Base-by-base conservation (phyloP, 2,888 invertebrate species). In the Eupithecia exiguata region DNA sequence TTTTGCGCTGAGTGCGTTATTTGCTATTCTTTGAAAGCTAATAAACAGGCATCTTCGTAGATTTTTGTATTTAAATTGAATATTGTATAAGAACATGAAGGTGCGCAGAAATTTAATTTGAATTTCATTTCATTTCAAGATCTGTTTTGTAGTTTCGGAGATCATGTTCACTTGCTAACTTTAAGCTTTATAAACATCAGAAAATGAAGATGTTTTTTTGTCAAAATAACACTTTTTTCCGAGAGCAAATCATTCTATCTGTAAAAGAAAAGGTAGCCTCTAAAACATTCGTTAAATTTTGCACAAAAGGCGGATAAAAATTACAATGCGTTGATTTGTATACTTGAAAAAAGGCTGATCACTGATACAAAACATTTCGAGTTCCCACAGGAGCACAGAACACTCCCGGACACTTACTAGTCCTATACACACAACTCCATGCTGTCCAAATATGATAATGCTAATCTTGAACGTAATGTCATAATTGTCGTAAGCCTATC, bases 391-490 rank as follows among this genome's bases (percentile, higher is more conserved):
- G 58, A 58, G 25, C 58, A 58, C 14, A 38, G 1, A 63, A 36
- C n/a, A 36, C 9, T n/a, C 36, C 2, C 38, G 12, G 38, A 36
- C 63, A 65, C 5, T 14, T 12, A 38, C 40, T 21, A 21, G 25
- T 66, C 66, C 66, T 66, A 66, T 43, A 38, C 40, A 66, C 38
- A 65, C 65, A 66, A 14, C 38, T 38, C 65, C 4, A 18, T 10
- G 4, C 65, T 66, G 66, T 25, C 38, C 66, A 66, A 66, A 66
- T 66, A 66, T 66, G 66, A 66, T 66, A 66, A 66, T 66, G 38
- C 16, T 40, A 66, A 43, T 66, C n/a, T 38, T n/a, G 18, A 40
- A 36, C 38, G 38, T 40, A 40, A 66, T 66, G 40, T 40, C 66
- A 66, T 66, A 40, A 66, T 66, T 66, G 40, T 66, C 40, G 14